Base-by-base conservation (phyloP, 2,888 invertebrate species). In the Horisme vitalbata region DNA sequence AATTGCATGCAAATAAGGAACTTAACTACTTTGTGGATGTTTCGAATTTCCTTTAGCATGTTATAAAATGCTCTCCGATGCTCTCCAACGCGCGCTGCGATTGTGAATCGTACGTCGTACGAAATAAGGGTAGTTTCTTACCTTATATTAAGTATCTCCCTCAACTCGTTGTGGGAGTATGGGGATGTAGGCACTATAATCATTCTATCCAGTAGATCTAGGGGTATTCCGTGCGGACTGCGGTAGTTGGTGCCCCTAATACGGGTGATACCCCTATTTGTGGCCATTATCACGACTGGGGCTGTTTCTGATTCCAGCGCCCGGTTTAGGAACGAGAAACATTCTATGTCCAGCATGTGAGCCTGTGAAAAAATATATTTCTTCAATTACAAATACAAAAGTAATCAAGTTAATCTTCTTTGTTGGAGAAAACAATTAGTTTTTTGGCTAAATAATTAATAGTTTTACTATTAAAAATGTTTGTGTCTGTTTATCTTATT, bases 341-440 rank as follows among this genome's bases (percentile, higher is more conserved):
- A 99, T 79, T 99, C 99, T 28, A 99, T 97, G 77, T 99, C 99
- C 57, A 99, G 87, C 99, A 99, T 99, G 76, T 99, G 99, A 0
- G 97, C 95, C 91, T 92, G 30, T 7, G 7, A 3, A 21, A 1
- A 5, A 6, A 23, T 18, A 18, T 18, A 18, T 18, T 5, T 4
- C 18, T 4, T 5, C 18, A 18, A n/a, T n/a, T n/a, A n/a, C n/a
- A n/a, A n/a, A n/a, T n/a, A n/a, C n/a, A n/a, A n/a, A n/a, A n/a
- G n/a, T n/a, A n/a, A n/a, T n/a, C n/a, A n/a, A n/a, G n/a, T n/a
- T n/a, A n/a, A n/a, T n/a, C n/a, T n/a, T n/a, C n/a, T n/a, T n/a
- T n/a, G n/a, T n/a, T n/a, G n/a, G n/a, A n/a, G n/a, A n/a, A n/a
- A n/a, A n/a, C n/a, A n/a, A n/a, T n/a, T n/a, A n/a, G n/a, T n/a